Percentiles rank a stretch among this genome's conserved stretches.
Evolutionary conservation across 2,797 vertebrate species (phyloP).

Genomic region (Microctenopoma lineatum): DNA sequence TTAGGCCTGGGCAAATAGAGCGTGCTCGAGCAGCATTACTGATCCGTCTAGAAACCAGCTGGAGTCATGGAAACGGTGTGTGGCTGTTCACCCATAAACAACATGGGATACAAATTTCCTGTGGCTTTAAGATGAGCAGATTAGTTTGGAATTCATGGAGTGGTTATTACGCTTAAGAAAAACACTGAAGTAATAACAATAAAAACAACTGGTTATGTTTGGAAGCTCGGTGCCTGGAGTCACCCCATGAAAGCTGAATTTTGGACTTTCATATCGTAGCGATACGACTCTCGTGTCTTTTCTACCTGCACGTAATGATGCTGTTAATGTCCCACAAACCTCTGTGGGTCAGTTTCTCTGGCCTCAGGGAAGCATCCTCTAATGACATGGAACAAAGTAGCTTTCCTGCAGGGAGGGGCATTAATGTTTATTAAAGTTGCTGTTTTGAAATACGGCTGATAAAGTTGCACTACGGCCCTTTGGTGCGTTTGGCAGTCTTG

Average conservation of each 20-base stretch:
- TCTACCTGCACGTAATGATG: conserved; percentile 30
- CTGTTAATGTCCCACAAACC: conserved; percentile 1
- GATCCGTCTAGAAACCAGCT: conserved; percentile 70
- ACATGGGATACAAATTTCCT: conserved; percentile 13
- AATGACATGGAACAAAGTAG: conserved; percentile 22
- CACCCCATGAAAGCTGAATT: not conserved
- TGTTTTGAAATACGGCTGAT: conserved; percentile 30
- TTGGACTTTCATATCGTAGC: conserved; percentile 12
- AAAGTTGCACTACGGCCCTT: conserved; percentile 25
- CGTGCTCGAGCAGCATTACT: conserved; percentile 55
- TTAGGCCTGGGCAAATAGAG: conserved; percentile 61
- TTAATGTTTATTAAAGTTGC: conserved; percentile 35
- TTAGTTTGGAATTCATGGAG: conserved; percentile 20
- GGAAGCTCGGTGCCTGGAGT: conserved; percentile 11
- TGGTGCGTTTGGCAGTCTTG: conserved; percentile 40
- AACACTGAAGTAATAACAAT: conserved; percentile 20
- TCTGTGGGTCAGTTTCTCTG: conserved; percentile 11
- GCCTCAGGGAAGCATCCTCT: conserved; percentile 20
- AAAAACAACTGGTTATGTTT: conserved; percentile 25
- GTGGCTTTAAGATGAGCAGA: conserved; percentile 20
- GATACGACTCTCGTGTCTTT: conserved; percentile 7
- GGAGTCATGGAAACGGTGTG: conserved; percentile 58
- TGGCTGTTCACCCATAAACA: conserved; percentile 34
- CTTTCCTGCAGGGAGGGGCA: not conserved
- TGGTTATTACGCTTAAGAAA: conserved; percentile 19